phyloP scores from a whole-genome alignment of 2,113 vertebrate species.

The Eulemur macaco region DNA sequence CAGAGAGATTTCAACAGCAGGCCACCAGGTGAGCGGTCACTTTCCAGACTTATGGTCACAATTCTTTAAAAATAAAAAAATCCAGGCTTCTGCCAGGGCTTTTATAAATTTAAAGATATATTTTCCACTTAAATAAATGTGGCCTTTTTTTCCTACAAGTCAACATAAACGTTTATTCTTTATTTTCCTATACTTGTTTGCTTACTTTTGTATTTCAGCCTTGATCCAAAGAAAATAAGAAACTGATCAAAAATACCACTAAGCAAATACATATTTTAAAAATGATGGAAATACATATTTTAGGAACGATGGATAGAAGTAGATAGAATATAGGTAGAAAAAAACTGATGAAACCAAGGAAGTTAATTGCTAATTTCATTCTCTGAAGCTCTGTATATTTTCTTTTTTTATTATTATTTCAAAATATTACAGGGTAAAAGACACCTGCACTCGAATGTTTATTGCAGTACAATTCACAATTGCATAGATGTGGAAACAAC shows the following conservation, averaged over 20 bases:
- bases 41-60: constrained; percentile 30
- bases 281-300: not conserved
- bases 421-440: no score
- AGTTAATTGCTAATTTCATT: constrained; percentile 17
- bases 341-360: not conserved
- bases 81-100: not conserved
- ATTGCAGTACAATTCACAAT: no score
- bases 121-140: constrained; percentile 12
- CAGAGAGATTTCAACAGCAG: constrained; percentile 61
- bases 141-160: not conserved
- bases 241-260: constrained; percentile 30
- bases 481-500: no score
- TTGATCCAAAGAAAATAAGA: not conserved
- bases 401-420: not conserved
- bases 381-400: constrained; percentile 16
- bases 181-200: not conserved
- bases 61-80: not conserved
- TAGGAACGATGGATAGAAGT: not conserved
- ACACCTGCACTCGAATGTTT: no score
- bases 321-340: not conserved
- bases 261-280: not conserved
- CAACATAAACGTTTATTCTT: not conserved
- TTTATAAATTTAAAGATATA: constrained; percentile 46
- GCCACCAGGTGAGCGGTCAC: not conserved
- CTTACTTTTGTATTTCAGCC: constrained; percentile 8